These are phyloP conservation scores for Metellina segmentata DNA, from an alignment of 2,888 invertebrate genomes.

Conservation along the genomic window DNA sequence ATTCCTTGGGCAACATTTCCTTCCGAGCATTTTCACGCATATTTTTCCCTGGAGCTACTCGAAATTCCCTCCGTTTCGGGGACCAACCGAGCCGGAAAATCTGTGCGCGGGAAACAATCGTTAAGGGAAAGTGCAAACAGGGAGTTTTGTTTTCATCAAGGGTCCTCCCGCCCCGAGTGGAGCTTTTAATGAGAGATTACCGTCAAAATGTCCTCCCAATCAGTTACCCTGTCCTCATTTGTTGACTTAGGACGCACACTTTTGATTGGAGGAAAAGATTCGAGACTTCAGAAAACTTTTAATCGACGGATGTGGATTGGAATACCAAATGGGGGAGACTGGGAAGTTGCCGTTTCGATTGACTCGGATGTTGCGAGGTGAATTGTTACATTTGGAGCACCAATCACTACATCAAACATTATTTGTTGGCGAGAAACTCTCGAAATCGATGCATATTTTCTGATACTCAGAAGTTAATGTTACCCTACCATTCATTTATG, in stretches of 20 bases:
- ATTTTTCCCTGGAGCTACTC: background rate
- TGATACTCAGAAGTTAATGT: too few relatives aligned
- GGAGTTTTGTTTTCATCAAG: slow-evolving; percentile 39
- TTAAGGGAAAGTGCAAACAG: slow-evolving; percentile 59
- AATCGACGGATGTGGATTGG: slow-evolving; percentile 24
- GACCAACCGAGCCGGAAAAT: slow-evolving; percentile 8
- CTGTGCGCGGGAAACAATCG: slow-evolving; percentile 29
- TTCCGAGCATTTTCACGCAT: background rate
- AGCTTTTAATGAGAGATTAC: slow-evolving; percentile 70
- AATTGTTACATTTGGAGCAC: too few relatives aligned
- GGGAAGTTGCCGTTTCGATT: too few relatives aligned
- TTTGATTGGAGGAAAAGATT: slow-evolving; percentile 55
- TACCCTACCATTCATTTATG: too few relatives aligned
- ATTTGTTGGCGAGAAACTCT: too few relatives aligned
- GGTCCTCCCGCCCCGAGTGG: slow-evolving; percentile 2
- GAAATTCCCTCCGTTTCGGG: slow-evolving; percentile 29
- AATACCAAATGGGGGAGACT: background rate
- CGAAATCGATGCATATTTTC: too few relatives aligned
- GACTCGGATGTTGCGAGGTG: too few relatives aligned
- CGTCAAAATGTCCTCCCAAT: slow-evolving; percentile 60
- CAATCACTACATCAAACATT: too few relatives aligned
- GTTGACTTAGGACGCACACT: slow-evolving; percentile 35
- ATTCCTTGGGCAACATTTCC: too few relatives aligned
- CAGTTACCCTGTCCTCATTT: slow-evolving; percentile 40
- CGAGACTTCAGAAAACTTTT: slow-evolving; percentile 23